A percentile compares a stretch with the other conserved stretches of the same genome.
Conservation (phyloP, 1,140 invertebrate species). For the Portunus trituberculatus region DNA sequence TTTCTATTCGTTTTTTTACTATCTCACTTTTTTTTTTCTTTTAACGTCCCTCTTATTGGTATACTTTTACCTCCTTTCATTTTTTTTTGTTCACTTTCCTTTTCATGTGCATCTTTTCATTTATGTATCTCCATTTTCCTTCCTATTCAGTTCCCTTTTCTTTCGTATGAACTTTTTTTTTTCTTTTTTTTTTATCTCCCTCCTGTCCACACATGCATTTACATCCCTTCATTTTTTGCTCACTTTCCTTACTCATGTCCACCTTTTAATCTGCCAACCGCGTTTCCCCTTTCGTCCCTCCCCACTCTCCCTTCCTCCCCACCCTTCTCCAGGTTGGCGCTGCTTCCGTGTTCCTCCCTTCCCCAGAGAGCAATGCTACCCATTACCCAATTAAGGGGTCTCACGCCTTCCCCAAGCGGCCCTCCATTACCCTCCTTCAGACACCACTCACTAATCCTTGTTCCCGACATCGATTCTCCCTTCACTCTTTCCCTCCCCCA, state of each 20-base stretch:
- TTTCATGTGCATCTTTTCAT: too few species aligned
- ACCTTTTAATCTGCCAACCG: too few species aligned
- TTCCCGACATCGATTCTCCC: neutral
- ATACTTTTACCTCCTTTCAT: too few species aligned
- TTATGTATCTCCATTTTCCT: too few species aligned
- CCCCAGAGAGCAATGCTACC: neutral
- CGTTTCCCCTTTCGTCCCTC: too few species aligned
- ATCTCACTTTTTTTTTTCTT: too few species aligned
- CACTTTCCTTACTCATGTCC: too few species aligned
- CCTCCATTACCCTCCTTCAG: neutral
- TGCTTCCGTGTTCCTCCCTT: neutral
- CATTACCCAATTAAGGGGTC: neutral
- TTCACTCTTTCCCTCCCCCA: neutral
- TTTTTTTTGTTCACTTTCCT: neutral
- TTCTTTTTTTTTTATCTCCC: neutral
- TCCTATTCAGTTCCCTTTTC: neutral
- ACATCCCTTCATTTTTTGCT: too few species aligned
- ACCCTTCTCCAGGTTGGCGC: neutral
- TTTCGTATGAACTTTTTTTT: neutral
- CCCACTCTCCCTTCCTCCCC: neutral
- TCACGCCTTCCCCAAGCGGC: neutral
- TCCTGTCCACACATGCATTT: too few species aligned
- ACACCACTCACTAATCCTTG: neutral
- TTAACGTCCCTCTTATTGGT: too few species aligned
- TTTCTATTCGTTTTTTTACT: neutral